phyloP scores from a whole-genome alignment of 2,888 invertebrate species.

The Atrina japonica region DNA sequence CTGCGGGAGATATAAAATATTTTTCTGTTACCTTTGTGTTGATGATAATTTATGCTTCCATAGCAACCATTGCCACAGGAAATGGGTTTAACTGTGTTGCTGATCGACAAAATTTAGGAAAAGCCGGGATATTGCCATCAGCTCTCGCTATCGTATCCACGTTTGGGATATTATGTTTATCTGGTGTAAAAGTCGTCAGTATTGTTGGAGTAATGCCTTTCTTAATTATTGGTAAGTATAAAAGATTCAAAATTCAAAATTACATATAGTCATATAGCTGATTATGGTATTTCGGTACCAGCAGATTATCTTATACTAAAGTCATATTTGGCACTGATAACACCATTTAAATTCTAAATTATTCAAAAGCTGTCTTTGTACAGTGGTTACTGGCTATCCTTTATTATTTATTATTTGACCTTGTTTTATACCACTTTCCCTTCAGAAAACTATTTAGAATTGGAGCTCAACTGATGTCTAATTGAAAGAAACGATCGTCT shows the following conservation, averaged over 20 bases:
- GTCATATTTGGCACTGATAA: no score
- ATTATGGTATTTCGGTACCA: no score
- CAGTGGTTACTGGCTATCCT: neutral
- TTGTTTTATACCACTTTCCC: no score
- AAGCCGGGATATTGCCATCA: conserved; percentile 59
- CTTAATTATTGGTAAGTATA: conserved; percentile 59
- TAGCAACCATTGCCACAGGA: conserved; percentile 26
- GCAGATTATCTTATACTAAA: no score
- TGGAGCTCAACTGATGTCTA: no score
- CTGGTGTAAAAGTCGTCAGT: conserved; percentile 60
- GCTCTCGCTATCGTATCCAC: conserved; percentile 61
- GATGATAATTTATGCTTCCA: conserved; percentile 28
- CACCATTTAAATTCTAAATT: no score
- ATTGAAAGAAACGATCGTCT: no score
- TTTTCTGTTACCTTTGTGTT: conserved; percentile 44
- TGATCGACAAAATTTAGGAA: conserved; percentile 44
- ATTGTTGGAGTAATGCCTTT: conserved; percentile 68
- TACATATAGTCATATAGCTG: neutral
- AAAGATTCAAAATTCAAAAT: neutral
- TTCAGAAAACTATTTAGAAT: no score
- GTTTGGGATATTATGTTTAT: conserved; percentile 60
- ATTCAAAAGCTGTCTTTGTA: neutral
- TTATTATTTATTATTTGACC: neutral
- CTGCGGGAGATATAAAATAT: conserved; percentile 45
- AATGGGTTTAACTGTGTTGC: conserved; percentile 16